Base-by-base conservation (phyloP, 2,888 invertebrate genomes). In the Cephus nigrinus region DNA sequence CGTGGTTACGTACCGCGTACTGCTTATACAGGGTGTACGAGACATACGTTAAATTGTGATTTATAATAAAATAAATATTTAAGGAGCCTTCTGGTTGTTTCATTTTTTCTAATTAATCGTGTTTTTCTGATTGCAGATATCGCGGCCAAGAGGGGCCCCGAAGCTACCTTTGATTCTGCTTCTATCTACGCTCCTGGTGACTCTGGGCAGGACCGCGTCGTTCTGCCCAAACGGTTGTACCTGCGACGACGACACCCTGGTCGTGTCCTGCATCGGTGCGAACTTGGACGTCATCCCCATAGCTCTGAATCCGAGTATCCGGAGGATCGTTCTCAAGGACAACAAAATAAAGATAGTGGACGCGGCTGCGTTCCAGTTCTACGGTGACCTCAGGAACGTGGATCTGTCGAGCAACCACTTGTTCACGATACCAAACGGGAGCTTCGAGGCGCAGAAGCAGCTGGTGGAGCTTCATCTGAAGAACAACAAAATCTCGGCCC, bases 241-340 rank as follows among this genome's bases (percentile, higher is more conserved):
- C 90, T 98, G 98, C 93, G 96, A 98, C 92, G 98, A 98, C 89
- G 97, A 97, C 83, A 97, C 96, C 12, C 94, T 97, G 84, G 96
- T 96, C 79, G 98, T 97, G 75, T 95, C 95, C 84, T 98, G 98
- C 92, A 95, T 96, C 86, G 95, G 95, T 89, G 97, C 97, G 88
- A 96, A 96, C 84, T 93, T 98, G 80, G 97, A 97, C 92, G 97
- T 97, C 77, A 94, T 98, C 81, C 98, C 98, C 80, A 98, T 98
- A 87, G 96, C 97, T 3, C 93, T 98, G 82, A 98, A 98, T 92
- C 98, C 98, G 69, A 96, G 96, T 86, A 97, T 97, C 82, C 96
- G 96, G 90, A 94, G 97, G 77, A 94, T 97, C 86, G 96, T 97
- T 85, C 94, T 97, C 81, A 95, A 95, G 87, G 96, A 96, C 91